These are phyloP conservation scores for Synaphobranchus kaupii DNA, from an alignment of 2,797 vertebrate species.

Conservation along the genomic window DNA sequence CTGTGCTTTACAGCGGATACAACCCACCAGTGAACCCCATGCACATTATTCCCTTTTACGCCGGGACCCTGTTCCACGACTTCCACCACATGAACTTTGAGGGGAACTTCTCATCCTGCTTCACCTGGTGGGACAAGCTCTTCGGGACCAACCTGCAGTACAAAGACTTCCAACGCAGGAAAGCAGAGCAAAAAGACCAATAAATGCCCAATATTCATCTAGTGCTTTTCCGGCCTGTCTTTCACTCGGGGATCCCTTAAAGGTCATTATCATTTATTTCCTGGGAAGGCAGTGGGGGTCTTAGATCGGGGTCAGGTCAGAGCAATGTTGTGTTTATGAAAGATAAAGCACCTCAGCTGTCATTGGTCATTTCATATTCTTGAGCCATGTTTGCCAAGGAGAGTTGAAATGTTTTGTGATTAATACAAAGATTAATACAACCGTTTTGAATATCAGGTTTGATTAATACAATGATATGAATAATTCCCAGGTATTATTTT, in stretches of 20 bases:
- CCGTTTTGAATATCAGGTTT: not conserved
- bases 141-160: not conserved
- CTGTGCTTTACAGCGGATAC: not conserved
- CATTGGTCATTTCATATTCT: too few relatives aligned
- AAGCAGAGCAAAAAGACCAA: not conserved
- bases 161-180: not conserved
- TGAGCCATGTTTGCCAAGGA: too few relatives aligned
- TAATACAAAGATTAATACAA: too few relatives aligned
- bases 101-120: conserved; percentile 17
- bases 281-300: too few relatives aligned
- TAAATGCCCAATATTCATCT: not conserved
- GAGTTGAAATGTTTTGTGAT: too few relatives aligned
- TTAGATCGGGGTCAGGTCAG: too few relatives aligned
- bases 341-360: too few relatives aligned
- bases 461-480: not conserved
- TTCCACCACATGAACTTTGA: conserved; percentile 22
- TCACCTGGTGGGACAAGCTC: conserved; percentile 6
- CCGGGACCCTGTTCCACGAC: conserved; percentile 1
- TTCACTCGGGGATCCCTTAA: too few relatives aligned
- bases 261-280: too few relatives aligned
- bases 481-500: not conserved
- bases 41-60: conserved; percentile 13
- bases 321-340: too few relatives aligned
- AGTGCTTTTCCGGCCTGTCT: too few relatives aligned
- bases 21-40: conserved; percentile 16